These are phyloP conservation scores for Macropis europaea DNA, from an alignment of 2,888 invertebrate species.

Conservation along the genomic window DNA sequence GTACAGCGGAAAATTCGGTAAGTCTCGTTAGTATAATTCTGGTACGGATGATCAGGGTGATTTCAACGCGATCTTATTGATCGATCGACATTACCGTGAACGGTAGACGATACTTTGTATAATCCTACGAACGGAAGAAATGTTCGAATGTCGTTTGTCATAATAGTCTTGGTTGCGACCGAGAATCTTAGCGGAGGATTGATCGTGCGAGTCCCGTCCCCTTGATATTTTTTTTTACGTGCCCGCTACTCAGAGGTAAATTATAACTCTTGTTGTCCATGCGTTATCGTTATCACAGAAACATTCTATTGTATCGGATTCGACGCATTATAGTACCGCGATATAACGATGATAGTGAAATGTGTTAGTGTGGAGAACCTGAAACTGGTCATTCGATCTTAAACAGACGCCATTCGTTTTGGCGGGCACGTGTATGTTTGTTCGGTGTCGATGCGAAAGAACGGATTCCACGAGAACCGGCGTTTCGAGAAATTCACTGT, in stretches of 20 bases:
- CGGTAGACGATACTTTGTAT: not conserved
- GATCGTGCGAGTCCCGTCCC: not conserved
- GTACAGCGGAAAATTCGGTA: conserved; percentile 68
- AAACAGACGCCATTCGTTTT: conserved; percentile 74
- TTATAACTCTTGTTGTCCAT: not conserved
- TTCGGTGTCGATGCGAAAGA: conserved; percentile 32
- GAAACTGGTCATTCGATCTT: conserved; percentile 47
- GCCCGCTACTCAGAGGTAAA: not conserved
- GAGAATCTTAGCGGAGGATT: conserved; percentile 15
- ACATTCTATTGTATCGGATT: conserved; percentile 5
- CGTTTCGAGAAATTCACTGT: conserved; percentile 3
- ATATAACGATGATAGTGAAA: conserved; percentile 15
- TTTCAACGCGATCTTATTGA: too few relatives aligned
- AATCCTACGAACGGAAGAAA: not conserved
- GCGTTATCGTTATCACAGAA: not conserved
- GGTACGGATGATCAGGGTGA: not conserved
- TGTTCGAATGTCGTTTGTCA: conserved; percentile 44
- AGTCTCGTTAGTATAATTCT: conserved; percentile 53
- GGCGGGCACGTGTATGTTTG: conserved; percentile 76
- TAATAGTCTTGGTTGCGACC: conserved; percentile 24
- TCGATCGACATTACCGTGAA: not conserved
- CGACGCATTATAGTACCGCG: not conserved
- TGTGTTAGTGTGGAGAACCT: conserved; percentile 36
- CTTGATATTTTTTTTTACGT: not conserved
- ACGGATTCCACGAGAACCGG: conserved; percentile 4